Evolutionary conservation across 2,113 vertebrate genomes (phyloP), one percentile per base, ranked within the genome.

Genomic region (Caranx melampygus): DNA sequence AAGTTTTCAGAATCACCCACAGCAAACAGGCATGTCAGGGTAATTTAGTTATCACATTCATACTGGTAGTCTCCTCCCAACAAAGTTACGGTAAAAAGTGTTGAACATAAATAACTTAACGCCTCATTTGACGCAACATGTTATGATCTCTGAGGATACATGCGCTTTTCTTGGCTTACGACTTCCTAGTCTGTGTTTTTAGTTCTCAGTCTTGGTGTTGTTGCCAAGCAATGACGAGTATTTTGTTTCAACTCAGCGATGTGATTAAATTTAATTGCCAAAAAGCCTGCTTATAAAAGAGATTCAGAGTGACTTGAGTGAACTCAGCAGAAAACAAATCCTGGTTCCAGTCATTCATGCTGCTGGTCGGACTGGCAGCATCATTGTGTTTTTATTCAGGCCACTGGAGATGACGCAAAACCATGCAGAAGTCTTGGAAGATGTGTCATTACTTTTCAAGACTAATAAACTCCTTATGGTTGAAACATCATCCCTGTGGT

Each of bases 61-160:
- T 70, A 78, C 80, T 12, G 77, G 80, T 0, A 79, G 6, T 77
- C 77, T 59, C 73, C 78, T 75, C 81, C 77, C 58, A 5, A 13
- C 34, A 65, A 72, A 67, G 42, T 85, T 78, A 82, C 72, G 10
- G 75, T 74, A 84, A 89, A 73, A 65, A 35, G 49, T 2, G 49
- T 20, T 37, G 26, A 42, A 54, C 2, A 3, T 35, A 11, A 26
- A 74, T 33, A 9, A 55, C 18, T 33, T 15, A 60, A 6, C 3
- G 52, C 13, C 31, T 84, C 20, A 0, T 62, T 72, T 60, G 21
- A 26, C 44, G 47, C 15, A 71, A 71, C 44, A 4, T 20, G 71
- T 71, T 54, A 55, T n/a, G 34, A 14, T 10, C n/a, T 45, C 20
- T 18, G 20, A 61, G 71, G 44, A 49, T 2, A 51, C 12, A 20